Conservation (phyloP, 30 jellyfish, hydroid and myxozoan species). For the Sanderia malayensis region DNA sequence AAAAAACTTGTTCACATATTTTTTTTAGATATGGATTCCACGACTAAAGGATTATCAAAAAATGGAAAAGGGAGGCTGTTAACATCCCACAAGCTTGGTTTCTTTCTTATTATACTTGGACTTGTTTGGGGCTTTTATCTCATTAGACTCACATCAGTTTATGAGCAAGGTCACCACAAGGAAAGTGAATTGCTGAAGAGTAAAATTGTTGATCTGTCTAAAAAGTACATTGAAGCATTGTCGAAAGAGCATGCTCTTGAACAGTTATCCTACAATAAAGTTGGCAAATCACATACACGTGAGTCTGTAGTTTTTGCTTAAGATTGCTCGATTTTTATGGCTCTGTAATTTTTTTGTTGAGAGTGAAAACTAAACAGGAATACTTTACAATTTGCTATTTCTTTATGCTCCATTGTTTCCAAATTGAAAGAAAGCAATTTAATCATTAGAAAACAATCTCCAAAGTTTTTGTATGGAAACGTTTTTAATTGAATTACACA, state of each 20-base stretch:
- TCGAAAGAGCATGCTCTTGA: conserved; percentile 73
- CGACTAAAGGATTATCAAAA: background rate
- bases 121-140: conserved; percentile 87
- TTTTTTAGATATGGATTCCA: background rate
- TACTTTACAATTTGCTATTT: too few species aligned
- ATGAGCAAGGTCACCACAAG: conserved; percentile 42
- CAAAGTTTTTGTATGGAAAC: too few species aligned
- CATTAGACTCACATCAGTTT: conserved; percentile 41
- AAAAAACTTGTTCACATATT: too few species aligned
- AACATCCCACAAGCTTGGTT: conserved; percentile 59
- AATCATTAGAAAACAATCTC: too few species aligned
- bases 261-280: conserved; percentile 16
- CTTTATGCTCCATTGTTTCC: too few species aligned
- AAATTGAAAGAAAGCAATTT: too few species aligned
- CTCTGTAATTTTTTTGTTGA: too few species aligned
- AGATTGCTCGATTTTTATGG: background rate
- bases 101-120: conserved; percentile 66
- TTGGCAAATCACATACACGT: conserved; percentile 21
- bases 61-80: conserved; percentile 12
- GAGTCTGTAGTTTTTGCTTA: background rate
- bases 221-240: conserved; percentile 70
- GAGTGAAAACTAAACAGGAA: too few species aligned
- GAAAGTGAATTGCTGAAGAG: conserved; percentile 77
- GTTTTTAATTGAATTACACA: too few species aligned
- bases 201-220: conserved; percentile 77